A percentile compares a stretch with the other conserved stretches of the same genome.
These are phyloP conservation scores for Geococcyx californianus DNA, from an alignment of 2,113 vertebrate species.

Conservation along the genomic window DNA sequence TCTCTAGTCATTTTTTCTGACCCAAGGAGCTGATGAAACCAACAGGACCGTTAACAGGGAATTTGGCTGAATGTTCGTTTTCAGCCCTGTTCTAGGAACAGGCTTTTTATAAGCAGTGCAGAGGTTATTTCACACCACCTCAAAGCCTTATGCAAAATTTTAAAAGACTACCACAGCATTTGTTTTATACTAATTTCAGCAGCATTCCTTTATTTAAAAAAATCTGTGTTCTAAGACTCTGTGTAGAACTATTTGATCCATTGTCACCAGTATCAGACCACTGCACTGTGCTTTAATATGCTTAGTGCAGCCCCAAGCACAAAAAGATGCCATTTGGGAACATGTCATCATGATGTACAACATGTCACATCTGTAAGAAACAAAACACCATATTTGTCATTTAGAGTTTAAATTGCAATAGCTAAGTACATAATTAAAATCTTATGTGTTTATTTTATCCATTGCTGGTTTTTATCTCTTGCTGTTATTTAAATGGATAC, in stretches of 20 bases:
- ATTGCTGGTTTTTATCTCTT: not conserved
- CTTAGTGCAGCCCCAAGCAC: not conserved
- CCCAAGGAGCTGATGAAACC: not conserved
- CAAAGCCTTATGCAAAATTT: not conserved
- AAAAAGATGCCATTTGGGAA: not conserved
- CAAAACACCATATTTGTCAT: not conserved
- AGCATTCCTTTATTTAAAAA: not conserved
- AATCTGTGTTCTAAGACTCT: not conserved
- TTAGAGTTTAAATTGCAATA: not conserved
- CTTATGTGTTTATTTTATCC: not conserved
- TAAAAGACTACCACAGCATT: not conserved
- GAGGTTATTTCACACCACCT: not conserved
- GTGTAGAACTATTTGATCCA: not conserved
- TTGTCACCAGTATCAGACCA: not conserved
- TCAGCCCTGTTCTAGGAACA: not conserved
- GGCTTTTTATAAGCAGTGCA: not conserved
- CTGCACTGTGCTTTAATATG: not conserved
- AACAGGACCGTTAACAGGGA: not conserved
- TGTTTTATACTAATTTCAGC: not conserved
- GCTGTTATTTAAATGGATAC: not conserved
- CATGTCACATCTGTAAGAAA: not conserved
- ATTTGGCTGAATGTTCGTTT: not conserved
- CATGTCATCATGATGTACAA: not conserved
- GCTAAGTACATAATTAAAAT: not conserved
- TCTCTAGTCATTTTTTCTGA: not conserved